phyloP scores from a whole-genome alignment of 2,113 vertebrate species.

The Ancistrus triradiatus region DNA sequence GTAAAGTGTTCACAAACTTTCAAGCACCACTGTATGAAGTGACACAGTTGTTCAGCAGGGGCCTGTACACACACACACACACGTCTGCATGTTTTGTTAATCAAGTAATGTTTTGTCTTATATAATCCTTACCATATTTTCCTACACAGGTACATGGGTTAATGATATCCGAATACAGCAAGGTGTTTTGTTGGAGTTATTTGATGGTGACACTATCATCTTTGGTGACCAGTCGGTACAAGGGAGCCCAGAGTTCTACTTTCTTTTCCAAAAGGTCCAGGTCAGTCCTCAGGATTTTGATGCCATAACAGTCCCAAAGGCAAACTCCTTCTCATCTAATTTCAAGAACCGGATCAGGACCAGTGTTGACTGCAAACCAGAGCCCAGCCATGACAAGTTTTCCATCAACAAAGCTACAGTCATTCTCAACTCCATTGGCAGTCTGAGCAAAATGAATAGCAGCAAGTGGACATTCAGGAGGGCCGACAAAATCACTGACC shows the following conservation, averaged over 20 bases:
- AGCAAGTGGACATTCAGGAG: constrained; percentile 75
- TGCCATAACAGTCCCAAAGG: constrained; percentile 81
- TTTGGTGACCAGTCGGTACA: constrained; percentile 69
- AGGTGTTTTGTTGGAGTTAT: constrained; percentile 72
- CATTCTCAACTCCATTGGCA: constrained; percentile 89
- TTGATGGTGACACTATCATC: constrained; percentile 79
- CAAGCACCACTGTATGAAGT: too few relatives aligned
- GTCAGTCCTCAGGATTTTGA: constrained; percentile 85
- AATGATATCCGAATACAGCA: constrained; percentile 78
- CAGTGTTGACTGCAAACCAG: constrained; percentile 58
- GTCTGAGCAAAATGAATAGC: constrained; percentile 81
- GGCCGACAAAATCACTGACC: constrained; percentile 48
- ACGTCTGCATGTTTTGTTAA: too few relatives aligned
- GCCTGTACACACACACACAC: too few relatives aligned
- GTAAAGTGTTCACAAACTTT: too few relatives aligned
- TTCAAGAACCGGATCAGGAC: constrained; percentile 65
- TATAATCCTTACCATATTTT: constrained; percentile 1
- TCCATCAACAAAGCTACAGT: constrained; percentile 76
- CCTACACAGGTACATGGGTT: constrained; percentile 82
- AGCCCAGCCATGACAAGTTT: constrained; percentile 59
- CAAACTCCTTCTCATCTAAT: constrained; percentile 68
- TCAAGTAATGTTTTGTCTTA: too few relatives aligned
- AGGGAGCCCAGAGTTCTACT: constrained; percentile 78
- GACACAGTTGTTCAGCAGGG: too few relatives aligned
- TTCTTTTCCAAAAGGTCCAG: constrained; percentile 86